Percentiles rank a stretch among this genome's conserved stretches.
phyloP scores from a whole-genome alignment of 2,888 invertebrate genomes.

The Ferrisia virgata region DNA sequence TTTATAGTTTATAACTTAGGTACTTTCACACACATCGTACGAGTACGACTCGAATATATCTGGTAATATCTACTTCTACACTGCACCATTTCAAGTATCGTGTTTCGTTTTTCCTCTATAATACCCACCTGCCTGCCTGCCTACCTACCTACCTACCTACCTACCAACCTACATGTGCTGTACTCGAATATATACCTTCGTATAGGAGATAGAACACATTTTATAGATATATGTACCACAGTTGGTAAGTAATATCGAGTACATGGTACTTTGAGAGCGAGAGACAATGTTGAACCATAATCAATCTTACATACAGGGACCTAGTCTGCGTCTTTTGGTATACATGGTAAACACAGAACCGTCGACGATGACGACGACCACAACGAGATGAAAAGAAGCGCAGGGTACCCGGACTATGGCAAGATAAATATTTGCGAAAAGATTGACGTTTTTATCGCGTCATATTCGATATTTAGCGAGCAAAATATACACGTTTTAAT shows the following conservation, averaged over 20 bases:
- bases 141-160: no score
- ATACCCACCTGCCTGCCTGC: no score
- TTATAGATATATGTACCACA: not conserved
- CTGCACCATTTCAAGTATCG: not conserved
- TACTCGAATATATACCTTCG: not conserved
- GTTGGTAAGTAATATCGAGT: not conserved
- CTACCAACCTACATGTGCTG: no score
- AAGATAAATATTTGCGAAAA: slow-evolving; percentile 8
- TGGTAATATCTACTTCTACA: not conserved
- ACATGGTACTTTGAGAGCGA: not conserved
- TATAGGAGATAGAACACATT: no score
- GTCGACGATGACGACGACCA: not conserved
- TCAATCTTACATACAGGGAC: not conserved
- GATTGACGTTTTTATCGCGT: slow-evolving; percentile 7
- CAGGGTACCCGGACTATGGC: not conserved
- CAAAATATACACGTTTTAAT: not conserved
- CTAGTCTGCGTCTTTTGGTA: not conserved
- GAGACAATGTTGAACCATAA: not conserved
- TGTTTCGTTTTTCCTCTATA: not conserved
- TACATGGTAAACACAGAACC: not conserved
- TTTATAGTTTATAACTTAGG: not conserved
- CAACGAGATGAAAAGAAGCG: not conserved
- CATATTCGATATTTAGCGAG: slow-evolving; percentile 5
- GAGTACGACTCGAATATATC: not conserved
- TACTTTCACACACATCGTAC: slow-evolving; percentile 6